Conservation (phyloP, 1,140 invertebrate genomes). For the Drosophila yakuba region DNA sequence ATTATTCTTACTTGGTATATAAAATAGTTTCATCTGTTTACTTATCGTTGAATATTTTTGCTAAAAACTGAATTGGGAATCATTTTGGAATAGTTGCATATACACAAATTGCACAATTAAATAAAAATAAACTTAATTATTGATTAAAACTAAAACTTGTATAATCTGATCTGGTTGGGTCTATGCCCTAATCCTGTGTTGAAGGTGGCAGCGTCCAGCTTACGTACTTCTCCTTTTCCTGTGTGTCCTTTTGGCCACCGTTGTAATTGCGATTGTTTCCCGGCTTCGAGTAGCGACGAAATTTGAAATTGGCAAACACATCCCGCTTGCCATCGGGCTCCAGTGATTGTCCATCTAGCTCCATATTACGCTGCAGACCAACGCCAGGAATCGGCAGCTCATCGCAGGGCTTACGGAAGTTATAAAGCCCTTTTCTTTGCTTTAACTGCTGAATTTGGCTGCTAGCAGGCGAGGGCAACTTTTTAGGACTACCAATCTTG, state of each 20-base stretch:
- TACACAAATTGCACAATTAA: constrained; percentile 70
- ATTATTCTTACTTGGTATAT: constrained; percentile 34
- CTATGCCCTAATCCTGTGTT: constrained; percentile 39
- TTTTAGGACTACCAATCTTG: constrained; percentile 70
- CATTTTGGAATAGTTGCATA: constrained; percentile 75
- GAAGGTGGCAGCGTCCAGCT: constrained; percentile 73
- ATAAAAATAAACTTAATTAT: constrained; percentile 50
- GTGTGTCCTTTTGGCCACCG: constrained; percentile 51
- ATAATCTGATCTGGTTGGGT: constrained; percentile 1
- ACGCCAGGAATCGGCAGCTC: constrained; percentile 51
- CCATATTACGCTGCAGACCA: constrained; percentile 69
- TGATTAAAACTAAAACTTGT: constrained; percentile 31
- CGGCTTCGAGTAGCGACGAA: constrained; percentile 64
- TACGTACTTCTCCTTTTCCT: constrained; percentile 74
- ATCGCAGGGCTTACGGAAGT: constrained; percentile 64
- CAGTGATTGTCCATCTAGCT: constrained; percentile 40
- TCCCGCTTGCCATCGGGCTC: constrained; percentile 62
- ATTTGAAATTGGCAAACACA: constrained; percentile 81
- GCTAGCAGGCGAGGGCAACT: constrained; percentile 34
- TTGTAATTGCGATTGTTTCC: constrained; percentile 65
- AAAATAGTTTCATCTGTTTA: constrained; percentile 54
- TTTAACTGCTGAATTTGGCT: constrained; percentile 60
- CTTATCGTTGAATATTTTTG: constrained; percentile 37
- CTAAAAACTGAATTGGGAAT: constrained; percentile 66
- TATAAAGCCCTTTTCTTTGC: constrained; percentile 74